These are phyloP conservation scores for Mesorhabditis spiculigera DNA, from an alignment of 2,888 invertebrate genomes.

Conservation along the genomic window DNA sequence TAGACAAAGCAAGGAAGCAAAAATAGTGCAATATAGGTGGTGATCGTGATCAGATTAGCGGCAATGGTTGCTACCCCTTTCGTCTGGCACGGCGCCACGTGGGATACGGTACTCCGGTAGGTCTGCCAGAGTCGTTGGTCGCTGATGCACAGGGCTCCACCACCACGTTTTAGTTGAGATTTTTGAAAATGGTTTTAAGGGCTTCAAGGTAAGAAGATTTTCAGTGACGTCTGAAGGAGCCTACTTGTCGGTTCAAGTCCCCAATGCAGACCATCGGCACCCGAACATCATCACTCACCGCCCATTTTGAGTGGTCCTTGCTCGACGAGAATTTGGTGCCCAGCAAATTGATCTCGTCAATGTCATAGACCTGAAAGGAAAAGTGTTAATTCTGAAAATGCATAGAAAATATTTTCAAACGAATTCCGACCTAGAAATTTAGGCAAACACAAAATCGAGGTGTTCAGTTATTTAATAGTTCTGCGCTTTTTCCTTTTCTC, in stretches of 20 bases:
- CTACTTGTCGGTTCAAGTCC: constrained; percentile 48
- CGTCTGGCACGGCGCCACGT: constrained; percentile 46
- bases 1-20: too few relatives aligned
- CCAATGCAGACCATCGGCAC: constrained; percentile 46
- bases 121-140: constrained; percentile 70
- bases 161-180: constrained; percentile 76
- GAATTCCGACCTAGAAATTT: too few relatives aligned
- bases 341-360: constrained; percentile 25
- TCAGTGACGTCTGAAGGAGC: background rate
- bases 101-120: constrained; percentile 63
- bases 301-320: constrained; percentile 52
- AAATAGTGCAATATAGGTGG: too few relatives aligned
- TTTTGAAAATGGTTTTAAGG: constrained; percentile 64
- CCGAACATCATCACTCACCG: constrained; percentile 26
- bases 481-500: too few relatives aligned
- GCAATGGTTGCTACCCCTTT: too few relatives aligned
- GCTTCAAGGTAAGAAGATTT: background rate
- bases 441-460: too few relatives aligned
- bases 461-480: too few relatives aligned
- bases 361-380: constrained; percentile 35
- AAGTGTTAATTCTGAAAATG: background rate
- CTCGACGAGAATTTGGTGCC: constrained; percentile 31
- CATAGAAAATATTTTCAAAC: too few relatives aligned
- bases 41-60: too few relatives aligned
- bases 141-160: constrained; percentile 79